A percentile compares a stretch with the other conserved stretches of the same genome.
Evolutionary conservation across 2,113 vertebrate genomes (phyloP).

Genomic region (Dasyurus viverrinus): DNA sequence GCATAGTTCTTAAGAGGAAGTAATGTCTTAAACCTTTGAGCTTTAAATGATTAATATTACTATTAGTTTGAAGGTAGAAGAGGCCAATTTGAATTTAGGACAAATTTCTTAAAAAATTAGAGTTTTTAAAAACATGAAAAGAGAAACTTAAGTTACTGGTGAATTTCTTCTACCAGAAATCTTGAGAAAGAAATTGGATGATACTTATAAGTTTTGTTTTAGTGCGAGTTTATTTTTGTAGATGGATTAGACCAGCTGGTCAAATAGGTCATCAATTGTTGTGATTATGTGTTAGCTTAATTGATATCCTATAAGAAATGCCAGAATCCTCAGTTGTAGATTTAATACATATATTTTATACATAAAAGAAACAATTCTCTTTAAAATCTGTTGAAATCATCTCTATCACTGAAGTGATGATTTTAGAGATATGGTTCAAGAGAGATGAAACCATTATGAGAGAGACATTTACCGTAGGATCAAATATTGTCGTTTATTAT

Average conservation of each 20-base stretch:
- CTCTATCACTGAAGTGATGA: background rate
- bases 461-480: too few species aligned
- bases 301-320: background rate
- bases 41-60: background rate
- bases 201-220: background rate
- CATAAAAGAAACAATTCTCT: background rate
- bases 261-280: background rate
- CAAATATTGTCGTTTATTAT: too few species aligned
- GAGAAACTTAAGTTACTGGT: background rate
- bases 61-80: background rate
- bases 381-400: background rate
- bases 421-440: too few species aligned
- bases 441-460: too few species aligned
- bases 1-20: background rate
- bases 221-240: background rate
- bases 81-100: background rate
- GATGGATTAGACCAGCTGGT: background rate
- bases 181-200: background rate
- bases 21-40: background rate
- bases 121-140: background rate
- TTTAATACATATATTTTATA: background rate
- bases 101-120: background rate
- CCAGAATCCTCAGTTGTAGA: background rate
- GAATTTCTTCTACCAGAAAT: background rate
- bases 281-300: background rate